Base-by-base conservation (phyloP, 2,888 invertebrate genomes). In the Leptothorax acervorum region DNA sequence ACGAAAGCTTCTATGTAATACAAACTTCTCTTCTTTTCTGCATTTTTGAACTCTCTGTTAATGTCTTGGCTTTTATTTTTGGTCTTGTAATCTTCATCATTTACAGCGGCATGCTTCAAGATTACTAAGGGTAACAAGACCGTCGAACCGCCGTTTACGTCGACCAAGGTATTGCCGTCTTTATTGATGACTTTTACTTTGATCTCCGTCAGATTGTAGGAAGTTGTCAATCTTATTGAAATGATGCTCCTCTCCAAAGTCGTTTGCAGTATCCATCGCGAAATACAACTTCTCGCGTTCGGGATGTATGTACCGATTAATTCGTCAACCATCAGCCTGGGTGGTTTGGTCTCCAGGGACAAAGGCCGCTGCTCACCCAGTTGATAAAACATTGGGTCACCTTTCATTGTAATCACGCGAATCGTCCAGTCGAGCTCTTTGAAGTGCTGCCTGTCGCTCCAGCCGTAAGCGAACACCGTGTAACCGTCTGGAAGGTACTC, bases 1-100 rank as follows among this genome's bases (percentile, higher is more conserved):
- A 95, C 93, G 8, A 87, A 91, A 12, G 92, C 94, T 71, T 95
- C 94, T 15, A 94, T 51, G 3, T 85, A 84, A 75, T 90, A 93
- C 0, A 12, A 75, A 55, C 15, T 75, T 82, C 15, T 76, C 3
- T 39, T 9, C 23, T 75, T 4, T 23, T 15, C 0, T 1, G 28
- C 23, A 35, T 86, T 78, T 28, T 65, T 53, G 3, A 62, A 63
- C 0, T 57, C 23, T 28, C 60, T 60, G 0, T 65, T 39, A 23
- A 51, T 48, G 9, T 53, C n/a, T 74, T 6, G 35, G 0, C 31
- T 62, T 11, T 51, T 15, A 15, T 55, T 23, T 12, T 78, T 39
- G 6, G 0, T 35, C 5, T 48, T 48, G 15, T 63, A 18, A 53
- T 53, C 4, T 76, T 66, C 0, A 28, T 42, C 2, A 2, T 8